A percentile compares a stretch with the other conserved stretches of the same genome.
Evolutionary conservation across 2,888 invertebrate genomes (phyloP).

Genomic region (Leucoma salicis): DNA sequence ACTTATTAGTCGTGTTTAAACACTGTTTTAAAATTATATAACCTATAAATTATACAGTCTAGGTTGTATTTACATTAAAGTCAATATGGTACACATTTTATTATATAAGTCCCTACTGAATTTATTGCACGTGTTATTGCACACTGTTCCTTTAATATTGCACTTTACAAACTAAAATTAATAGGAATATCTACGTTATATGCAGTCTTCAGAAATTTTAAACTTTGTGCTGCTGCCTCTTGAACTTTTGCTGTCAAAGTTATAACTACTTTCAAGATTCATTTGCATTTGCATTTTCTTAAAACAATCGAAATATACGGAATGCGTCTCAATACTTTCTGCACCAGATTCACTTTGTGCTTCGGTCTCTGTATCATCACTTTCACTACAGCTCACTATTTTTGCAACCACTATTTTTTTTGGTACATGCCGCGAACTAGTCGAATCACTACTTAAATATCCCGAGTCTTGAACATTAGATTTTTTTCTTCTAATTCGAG

Average conservation of each 20-base stretch:
- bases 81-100: no score
- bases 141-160: conserved; percentile 45
- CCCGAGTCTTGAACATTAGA: conserved; percentile 88
- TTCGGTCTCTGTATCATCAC: conserved; percentile 90
- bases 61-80: no score
- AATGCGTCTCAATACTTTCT: conserved; percentile 93
- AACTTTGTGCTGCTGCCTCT: conserved; percentile 43
- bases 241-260: conserved; percentile 42
- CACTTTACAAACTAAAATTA: conserved; percentile 37
- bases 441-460: conserved; percentile 92
- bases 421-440: conserved; percentile 75
- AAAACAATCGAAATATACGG: conserved; percentile 91
- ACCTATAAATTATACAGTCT: background rate
- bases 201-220: conserved; percentile 37
- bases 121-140: conserved; percentile 61
- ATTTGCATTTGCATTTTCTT: conserved; percentile 62
- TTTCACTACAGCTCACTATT: conserved; percentile 85
- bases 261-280: conserved; percentile 46
- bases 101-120: background rate
- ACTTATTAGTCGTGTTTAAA: conserved; percentile 20
- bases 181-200: conserved; percentile 28
- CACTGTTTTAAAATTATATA: conserved; percentile 7
- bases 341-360: conserved; percentile 93
- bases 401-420: conserved; percentile 74
- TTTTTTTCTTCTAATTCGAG: conserved; percentile 60